phyloP scores from a whole-genome alignment of 2,888 invertebrate species.

The Chironomus riparius region DNA sequence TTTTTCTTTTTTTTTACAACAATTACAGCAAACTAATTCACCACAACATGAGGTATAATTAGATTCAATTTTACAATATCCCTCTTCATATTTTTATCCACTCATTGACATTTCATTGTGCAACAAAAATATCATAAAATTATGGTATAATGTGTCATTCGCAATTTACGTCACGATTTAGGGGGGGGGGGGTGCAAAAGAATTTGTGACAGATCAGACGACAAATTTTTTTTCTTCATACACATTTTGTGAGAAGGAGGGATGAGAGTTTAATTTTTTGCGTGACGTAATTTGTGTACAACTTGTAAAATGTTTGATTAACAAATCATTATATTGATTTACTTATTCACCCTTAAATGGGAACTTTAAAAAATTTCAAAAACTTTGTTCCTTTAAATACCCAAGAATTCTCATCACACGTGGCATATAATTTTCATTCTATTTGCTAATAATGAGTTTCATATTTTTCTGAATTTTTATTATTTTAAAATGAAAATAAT shows the following conservation, averaged over 20 bases:
- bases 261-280: no score
- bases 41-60: slow-evolving; percentile 24
- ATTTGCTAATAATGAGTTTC: slow-evolving; percentile 10
- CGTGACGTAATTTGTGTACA: no score
- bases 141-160: no score
- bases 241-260: no score
- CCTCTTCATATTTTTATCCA: neutral
- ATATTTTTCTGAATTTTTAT: neutral
- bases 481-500: neutral
- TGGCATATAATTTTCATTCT: slow-evolving; percentile 1
- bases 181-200: no score
- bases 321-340: neutral
- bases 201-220: no score
- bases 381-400: no score
- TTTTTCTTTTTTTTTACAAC: no score
- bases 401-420: neutral
- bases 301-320: neutral
- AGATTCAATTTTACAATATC: neutral
- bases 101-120: neutral
- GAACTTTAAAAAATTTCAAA: neutral
- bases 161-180: no score
- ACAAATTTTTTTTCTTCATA: no score
- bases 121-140: neutral
- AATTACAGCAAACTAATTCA: slow-evolving; percentile 7
- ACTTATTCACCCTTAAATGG: neutral